phyloP scores from a whole-genome alignment of 2,113 vertebrate genomes.

The Barnardius zonarius region DNA sequence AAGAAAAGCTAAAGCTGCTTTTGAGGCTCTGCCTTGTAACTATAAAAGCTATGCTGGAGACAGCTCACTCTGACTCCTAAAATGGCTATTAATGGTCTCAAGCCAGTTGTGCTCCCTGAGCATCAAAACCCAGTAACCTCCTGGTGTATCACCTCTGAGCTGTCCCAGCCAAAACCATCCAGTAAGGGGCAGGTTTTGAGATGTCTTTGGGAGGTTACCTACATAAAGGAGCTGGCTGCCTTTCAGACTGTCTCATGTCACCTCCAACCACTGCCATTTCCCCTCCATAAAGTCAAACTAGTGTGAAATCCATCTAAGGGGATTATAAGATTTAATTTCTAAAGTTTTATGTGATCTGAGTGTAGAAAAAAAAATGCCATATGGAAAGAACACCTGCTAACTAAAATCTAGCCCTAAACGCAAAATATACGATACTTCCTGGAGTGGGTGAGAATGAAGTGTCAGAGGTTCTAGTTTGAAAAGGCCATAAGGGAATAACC shows the following conservation, averaged over 20 bases:
- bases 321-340: not conserved
- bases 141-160: not conserved
- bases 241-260: not conserved
- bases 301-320: not conserved
- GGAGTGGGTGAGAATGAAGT: not conserved
- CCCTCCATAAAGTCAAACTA: not conserved
- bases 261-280: not conserved
- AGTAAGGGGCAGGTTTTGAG: not conserved
- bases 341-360: not conserved
- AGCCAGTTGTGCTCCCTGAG: not conserved
- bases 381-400: conserved; percentile 34
- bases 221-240: not conserved
- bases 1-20: not conserved
- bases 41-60: not conserved
- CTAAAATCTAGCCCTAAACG: not conserved
- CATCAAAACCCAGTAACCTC: not conserved
- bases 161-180: not conserved
- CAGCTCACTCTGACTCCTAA: not conserved
- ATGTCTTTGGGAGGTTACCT: not conserved
- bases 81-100: not conserved
- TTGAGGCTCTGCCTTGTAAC: not conserved
- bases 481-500: not conserved
- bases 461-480: conserved; percentile 13
- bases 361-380: not conserved
- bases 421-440: not conserved